phyloP scores from a whole-genome alignment of 2,888 invertebrate genomes.

The Dryadula phaetusa region DNA sequence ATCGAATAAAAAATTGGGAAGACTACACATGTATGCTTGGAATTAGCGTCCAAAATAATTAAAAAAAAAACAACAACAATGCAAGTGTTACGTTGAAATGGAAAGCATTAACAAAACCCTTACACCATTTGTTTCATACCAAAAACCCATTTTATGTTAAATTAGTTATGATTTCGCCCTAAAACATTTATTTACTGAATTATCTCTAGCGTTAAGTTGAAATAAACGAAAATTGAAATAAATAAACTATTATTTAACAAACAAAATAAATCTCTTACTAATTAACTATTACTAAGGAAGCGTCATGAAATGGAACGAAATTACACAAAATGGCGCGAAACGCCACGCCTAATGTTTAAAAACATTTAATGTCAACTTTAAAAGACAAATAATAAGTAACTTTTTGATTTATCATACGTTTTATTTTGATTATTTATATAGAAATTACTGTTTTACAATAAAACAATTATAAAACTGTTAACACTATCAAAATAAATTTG shows the following conservation, averaged over 20 bases:
- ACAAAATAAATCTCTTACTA: constrained; percentile 63
- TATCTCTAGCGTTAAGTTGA: constrained; percentile 41
- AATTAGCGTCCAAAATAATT: neutral
- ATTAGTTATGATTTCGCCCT: constrained; percentile 21
- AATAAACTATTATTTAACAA: constrained; percentile 43
- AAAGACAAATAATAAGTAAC: neutral
- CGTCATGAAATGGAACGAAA: constrained; percentile 56
- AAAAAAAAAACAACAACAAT: neutral
- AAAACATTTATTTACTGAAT: constrained; percentile 28
- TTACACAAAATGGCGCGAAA: constrained; percentile 39
- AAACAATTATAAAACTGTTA: neutral
- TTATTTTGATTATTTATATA: constrained; percentile 4
- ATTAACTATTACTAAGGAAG: constrained; percentile 65
- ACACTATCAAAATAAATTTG: neutral
- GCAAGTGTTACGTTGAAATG: too few species aligned
- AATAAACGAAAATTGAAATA: constrained; percentile 39
- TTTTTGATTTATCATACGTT: neutral
- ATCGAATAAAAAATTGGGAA: constrained; percentile 14
- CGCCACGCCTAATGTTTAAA: constrained; percentile 13
- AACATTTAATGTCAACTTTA: constrained; percentile 1
- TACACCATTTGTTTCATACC: constrained; percentile 13
- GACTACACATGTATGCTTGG: constrained; percentile 1
- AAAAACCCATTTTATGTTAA: constrained; percentile 1
- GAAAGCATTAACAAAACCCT: neutral
- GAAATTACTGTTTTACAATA: neutral